These are phyloP conservation scores for Piliocolobus tephrosceles DNA, from an alignment of 2,113 vertebrate genomes.

Conservation along the genomic window DNA sequence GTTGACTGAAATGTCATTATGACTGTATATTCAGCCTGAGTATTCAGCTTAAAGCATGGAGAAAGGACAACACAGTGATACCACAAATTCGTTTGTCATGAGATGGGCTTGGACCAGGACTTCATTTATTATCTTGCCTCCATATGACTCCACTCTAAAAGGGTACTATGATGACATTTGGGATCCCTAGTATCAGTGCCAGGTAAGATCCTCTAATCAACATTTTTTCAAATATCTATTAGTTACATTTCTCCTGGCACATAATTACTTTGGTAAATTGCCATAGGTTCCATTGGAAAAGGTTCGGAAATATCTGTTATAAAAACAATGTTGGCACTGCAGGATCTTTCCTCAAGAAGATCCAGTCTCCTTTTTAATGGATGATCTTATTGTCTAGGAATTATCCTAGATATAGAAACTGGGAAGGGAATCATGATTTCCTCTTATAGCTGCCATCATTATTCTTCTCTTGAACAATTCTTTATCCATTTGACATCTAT, in stretches of 20 bases:
- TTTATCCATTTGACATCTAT: background rate
- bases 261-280: background rate
- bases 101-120: background rate
- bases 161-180: background rate
- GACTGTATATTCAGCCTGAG: background rate
- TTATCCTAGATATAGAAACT: background rate
- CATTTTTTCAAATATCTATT: background rate
- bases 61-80: background rate
- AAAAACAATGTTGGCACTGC: background rate
- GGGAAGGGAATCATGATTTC: background rate
- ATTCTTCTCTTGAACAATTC: background rate
- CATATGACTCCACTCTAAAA: background rate
- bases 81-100: background rate
- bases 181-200: background rate
- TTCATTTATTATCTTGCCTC: background rate
- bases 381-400: background rate
- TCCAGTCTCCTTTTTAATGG: background rate
- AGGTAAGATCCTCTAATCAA: background rate
- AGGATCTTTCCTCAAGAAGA: background rate
- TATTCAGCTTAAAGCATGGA: background rate
- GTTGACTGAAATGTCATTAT: background rate
- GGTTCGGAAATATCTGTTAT: background rate
- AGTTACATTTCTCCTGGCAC: background rate
- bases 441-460: background rate
- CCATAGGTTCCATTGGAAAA: background rate